Percentiles rank a stretch among this genome's conserved stretches.
Conservation (phyloP, 1,140 invertebrate species). For the Apis mellifera region Amel_HAv3.1 CM009945.2:8798001-8798500, state of each 20-base stretch:
- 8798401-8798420: neutral
- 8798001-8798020: constrained; percentile 93
- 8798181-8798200: constrained; percentile 63
- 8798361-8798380: constrained; percentile 70
- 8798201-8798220: constrained; percentile 53
- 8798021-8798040: constrained; percentile 90
- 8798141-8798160: constrained; percentile 84
- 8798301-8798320: neutral
- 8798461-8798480: neutral
- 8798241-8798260: constrained; percentile 70
- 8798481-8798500: neutral
- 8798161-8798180: constrained; percentile 69
- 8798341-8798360: constrained; percentile 80
- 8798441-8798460: neutral
- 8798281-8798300: neutral
- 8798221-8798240: constrained; percentile 60
- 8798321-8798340: constrained; percentile 78
- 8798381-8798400: constrained; percentile 24
- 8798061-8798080: constrained; percentile 89
- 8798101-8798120: constrained; percentile 77
- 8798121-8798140: constrained; percentile 86
- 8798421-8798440: neutral
- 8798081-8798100: constrained; percentile 82
- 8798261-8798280: neutral
- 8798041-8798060: constrained; percentile 89